Percentiles rank a stretch among this genome's conserved stretches.
Conservation (phyloP, 2,113 vertebrate genomes). For the Megaleporinus macrocephalus region DNA sequence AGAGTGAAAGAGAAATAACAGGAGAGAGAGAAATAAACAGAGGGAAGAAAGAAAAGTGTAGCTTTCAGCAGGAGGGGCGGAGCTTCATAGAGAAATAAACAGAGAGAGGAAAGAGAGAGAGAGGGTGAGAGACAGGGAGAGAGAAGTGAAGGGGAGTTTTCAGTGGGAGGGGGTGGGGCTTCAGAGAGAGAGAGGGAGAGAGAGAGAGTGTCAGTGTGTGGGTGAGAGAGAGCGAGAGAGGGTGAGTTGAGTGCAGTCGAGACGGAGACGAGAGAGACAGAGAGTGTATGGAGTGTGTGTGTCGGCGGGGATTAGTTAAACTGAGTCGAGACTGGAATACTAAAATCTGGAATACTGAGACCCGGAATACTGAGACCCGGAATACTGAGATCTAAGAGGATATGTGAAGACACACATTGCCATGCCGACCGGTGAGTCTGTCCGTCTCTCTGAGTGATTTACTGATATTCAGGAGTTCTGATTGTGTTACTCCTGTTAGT, state of each 20-base stretch:
- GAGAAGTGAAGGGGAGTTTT: too few species aligned
- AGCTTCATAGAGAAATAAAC: background rate
- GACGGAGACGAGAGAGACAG: background rate
- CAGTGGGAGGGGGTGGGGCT: too few species aligned
- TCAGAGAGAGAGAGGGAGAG: slow-evolving; percentile 9
- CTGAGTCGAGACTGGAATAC: background rate
- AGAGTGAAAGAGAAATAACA: slow-evolving; percentile 10
- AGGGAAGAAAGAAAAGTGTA: background rate
- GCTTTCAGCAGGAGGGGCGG: slow-evolving; percentile 20
- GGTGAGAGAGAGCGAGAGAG: background rate
- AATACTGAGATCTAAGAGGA: slow-evolving; percentile 36
- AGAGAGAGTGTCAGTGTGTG: slow-evolving; percentile 16
- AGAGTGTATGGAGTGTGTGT: slow-evolving; percentile 17
- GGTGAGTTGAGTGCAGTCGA: background rate
- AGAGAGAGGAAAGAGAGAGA: background rate
- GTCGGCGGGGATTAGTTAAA: slow-evolving; percentile 41
- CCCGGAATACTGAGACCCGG: background rate
- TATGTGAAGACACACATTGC: slow-evolving; percentile 42
- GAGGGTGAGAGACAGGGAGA: too few species aligned
- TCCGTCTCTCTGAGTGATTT: too few species aligned
- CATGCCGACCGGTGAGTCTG: slow-evolving; percentile 52
- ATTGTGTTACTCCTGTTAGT: too few species aligned
- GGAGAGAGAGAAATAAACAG: background rate
- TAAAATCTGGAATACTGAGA: slow-evolving; percentile 8
- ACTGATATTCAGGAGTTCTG: too few species aligned